Evolutionary conservation across 2,113 vertebrate genomes (phyloP).

Genomic region (Sylvia atricapilla): DNA sequence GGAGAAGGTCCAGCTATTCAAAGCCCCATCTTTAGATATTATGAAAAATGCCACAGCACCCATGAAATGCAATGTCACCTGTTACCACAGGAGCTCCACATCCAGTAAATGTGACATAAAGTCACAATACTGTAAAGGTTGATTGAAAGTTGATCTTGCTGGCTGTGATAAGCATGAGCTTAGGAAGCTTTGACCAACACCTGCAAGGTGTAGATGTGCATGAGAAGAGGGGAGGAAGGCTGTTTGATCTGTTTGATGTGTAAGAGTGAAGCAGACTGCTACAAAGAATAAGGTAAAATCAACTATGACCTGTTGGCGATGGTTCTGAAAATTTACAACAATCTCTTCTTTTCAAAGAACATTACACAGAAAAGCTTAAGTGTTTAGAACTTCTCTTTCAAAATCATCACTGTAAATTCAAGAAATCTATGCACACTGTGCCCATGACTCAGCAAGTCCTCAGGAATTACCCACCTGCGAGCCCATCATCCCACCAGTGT

Average conservation of each 20-base stretch:
- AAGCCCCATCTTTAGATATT: constrained; percentile 49
- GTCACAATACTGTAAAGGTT: background rate
- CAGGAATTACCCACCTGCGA: background rate
- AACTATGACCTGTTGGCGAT: background rate
- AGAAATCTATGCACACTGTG: background rate
- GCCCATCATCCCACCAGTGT: background rate
- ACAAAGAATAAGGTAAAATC: constrained; percentile 56
- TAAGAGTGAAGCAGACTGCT: background rate
- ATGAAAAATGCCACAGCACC: constrained; percentile 30
- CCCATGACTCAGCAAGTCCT: constrained; percentile 33
- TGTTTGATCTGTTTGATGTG: background rate
- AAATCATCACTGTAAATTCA: constrained; percentile 38
- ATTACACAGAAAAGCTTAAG: constrained; percentile 26
- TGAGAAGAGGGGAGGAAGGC: background rate
- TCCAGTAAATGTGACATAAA: background rate
- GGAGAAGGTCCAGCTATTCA: constrained; percentile 59
- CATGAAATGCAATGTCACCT: constrained; percentile 22
- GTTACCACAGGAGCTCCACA: background rate
- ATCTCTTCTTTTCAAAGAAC: constrained; percentile 40
- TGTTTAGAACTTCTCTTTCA: constrained; percentile 34
- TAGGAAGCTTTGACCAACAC: constrained; percentile 14
- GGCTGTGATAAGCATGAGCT: background rate
- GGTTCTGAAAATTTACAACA: constrained; percentile 18
- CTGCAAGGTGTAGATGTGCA: constrained; percentile 34
- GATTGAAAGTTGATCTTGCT: constrained; percentile 13